phyloP scores from a whole-genome alignment of 2,113 vertebrate genomes.

The Anhinga anhinga region DNA sequence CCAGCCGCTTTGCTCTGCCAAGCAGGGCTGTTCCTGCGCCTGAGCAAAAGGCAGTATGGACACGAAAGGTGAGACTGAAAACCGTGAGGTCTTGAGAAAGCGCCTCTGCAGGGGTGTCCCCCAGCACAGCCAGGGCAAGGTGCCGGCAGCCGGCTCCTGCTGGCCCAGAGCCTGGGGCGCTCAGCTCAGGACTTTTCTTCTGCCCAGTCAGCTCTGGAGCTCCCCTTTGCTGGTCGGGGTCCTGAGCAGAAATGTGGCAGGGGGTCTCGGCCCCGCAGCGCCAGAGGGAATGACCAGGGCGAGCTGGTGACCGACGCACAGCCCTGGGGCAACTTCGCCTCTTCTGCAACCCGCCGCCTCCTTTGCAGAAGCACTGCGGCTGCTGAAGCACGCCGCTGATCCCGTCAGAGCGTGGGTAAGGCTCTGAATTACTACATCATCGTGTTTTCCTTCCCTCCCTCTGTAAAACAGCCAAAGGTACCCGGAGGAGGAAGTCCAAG shows the following conservation, averaged over 20 bases:
- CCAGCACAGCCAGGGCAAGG: not conserved
- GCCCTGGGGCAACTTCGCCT: not conserved
- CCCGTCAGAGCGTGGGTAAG: not conserved
- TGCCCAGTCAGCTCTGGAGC: not conserved
- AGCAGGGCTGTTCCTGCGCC: not conserved
- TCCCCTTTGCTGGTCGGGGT: not conserved
- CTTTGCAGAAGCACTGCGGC: not conserved
- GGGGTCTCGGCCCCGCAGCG: not conserved
- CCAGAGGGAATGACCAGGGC: accelerated
- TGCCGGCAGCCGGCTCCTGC: not conserved
- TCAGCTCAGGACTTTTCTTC: not conserved
- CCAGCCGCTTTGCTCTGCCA: not conserved
- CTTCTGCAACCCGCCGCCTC: not conserved
- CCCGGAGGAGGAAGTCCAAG: not conserved
- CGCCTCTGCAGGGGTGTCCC: not conserved
- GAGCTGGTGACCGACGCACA: accelerated
- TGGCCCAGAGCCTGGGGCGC: accelerated
- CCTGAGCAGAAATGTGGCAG: not conserved
- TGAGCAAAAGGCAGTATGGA: not conserved
- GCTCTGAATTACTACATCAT: not conserved
- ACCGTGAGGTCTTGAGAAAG: accelerated
- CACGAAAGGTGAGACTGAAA: not conserved
- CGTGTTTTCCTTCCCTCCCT: not conserved
- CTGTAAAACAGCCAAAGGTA: not conserved
- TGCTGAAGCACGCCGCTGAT: not conserved